Base-by-base conservation (phyloP, 2,888 invertebrate genomes). In the Machimus atricapillus region DNA sequence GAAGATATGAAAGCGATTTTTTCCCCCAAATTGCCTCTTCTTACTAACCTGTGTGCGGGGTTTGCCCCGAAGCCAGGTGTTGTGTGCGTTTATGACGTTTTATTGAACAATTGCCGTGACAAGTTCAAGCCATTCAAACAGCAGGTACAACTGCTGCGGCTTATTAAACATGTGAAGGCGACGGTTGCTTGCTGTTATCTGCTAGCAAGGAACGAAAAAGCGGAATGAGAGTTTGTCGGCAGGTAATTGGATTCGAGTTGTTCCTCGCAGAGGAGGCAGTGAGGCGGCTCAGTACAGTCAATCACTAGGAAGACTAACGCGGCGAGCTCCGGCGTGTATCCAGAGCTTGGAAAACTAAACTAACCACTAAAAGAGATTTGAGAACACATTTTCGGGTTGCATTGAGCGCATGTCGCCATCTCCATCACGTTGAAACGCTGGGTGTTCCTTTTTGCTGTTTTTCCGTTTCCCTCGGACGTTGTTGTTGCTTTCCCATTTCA, bases 301-400 rank as follows among this genome's bases (percentile, higher is more conserved):
- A 76, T 76, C 37, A 76, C n/a, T 76, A n/a, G 5, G 8, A 37
- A 40, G 76, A 19, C 78, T 81, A 27, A 40, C 46, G 56, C n/a
- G 31, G 27, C 5, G 81, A 81, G 19, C 81, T 56, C 76, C 52
- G 56, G 16, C 31, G 56, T 66, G 66, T 66, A 66, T 27, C 19
- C 34, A 43, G 58, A 14, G 8, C 37, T 31, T 27, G 19, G 23
- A 14, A 83, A 73, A 83, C 83, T 83, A 66, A 66, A 58, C 83
- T 83, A 83, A 83, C 83, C 83, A 83, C 83, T 66, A 83, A 83
- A 83, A 83, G 81, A 83, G 83, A 83, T 83, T 83, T 83, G 83
- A 43, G 4, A 66, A 83, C 73, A 56, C 82, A 66, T 73, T 83
- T 83, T 83, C 73, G 83, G 83, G 73, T 43, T 83, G 83, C 83